Conservation (phyloP, 2,797 vertebrate species). For the Rhynchonycteris naso region DNA sequence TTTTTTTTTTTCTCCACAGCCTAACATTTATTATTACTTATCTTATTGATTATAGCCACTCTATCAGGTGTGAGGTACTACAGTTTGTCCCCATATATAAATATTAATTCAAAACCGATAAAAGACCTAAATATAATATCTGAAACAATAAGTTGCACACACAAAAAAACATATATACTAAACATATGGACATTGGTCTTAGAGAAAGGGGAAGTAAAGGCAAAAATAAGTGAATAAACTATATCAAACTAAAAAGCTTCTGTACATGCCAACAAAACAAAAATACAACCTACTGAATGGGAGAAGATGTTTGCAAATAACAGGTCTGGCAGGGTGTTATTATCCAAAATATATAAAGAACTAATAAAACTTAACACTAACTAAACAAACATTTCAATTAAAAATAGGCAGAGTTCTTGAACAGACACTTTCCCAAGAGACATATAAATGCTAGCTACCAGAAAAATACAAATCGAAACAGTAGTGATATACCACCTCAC, state of each 20-base stretch:
- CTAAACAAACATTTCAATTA: not conserved
- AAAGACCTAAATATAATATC: not conserved
- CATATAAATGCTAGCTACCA: not conserved
- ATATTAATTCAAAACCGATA: not conserved
- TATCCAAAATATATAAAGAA: not conserved
- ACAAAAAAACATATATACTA: not conserved
- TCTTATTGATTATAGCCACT: not conserved
- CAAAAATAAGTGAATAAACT: not conserved
- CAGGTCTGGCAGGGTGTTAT: not conserved
- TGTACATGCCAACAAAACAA: not conserved
- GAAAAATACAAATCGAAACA: not conserved
- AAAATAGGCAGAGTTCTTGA: not conserved
- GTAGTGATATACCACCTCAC: not conserved
- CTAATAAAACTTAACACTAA: not conserved
- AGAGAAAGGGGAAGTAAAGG: not conserved
- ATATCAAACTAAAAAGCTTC: not conserved
- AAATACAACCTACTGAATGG: not conserved
- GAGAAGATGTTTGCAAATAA: not conserved
- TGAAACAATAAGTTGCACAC: not conserved
- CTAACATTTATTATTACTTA: not conserved
- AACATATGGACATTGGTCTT: not conserved
- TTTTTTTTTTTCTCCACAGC: not conserved
- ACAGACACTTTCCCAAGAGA: not conserved
- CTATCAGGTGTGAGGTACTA: not conserved
- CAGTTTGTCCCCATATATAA: not conserved